Percentiles rank a stretch among this genome's conserved stretches.
Conservation (phyloP, 2,888 invertebrate species). For the Lamproptera curius region DNA sequence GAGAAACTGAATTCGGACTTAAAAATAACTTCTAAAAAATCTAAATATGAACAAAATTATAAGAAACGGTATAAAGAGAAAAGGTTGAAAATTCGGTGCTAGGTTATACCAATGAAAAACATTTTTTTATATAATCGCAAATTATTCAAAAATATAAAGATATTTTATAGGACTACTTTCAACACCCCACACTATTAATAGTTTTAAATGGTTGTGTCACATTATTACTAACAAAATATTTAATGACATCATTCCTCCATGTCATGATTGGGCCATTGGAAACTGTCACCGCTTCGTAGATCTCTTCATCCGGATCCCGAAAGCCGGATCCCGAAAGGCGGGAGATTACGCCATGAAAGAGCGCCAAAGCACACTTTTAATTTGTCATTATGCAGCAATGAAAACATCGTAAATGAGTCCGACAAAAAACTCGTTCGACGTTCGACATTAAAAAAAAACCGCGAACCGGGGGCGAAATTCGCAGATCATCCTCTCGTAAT, state of each 20-base stretch:
- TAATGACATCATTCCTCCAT: slow-evolving; percentile 22
- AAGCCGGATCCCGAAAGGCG: slow-evolving; percentile 54
- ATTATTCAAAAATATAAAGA: too few relatives aligned
- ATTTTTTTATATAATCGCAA: too few relatives aligned
- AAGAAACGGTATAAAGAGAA: too few relatives aligned
- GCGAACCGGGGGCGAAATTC: slow-evolving; percentile 70
- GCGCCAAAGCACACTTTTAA: slow-evolving; percentile 73
- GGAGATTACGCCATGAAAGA: slow-evolving; percentile 67
- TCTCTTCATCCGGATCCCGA: slow-evolving; percentile 53
- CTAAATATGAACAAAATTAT: too few relatives aligned
- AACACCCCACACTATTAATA: too few relatives aligned
- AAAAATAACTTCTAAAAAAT: too few relatives aligned
- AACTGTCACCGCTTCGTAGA: slow-evolving; percentile 40
- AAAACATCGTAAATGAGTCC: slow-evolving; percentile 74
- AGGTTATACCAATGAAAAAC: too few relatives aligned
- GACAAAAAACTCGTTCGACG: slow-evolving; percentile 71
- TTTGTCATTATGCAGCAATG: slow-evolving; percentile 76
- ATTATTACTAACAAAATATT: slow-evolving; percentile 7
- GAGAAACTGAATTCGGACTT: too few relatives aligned
- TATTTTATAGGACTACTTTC: too few relatives aligned
- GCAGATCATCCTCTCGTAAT: slow-evolving; percentile 75
- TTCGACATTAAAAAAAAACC: slow-evolving; percentile 74
- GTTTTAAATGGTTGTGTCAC: too few relatives aligned
- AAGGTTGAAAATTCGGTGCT: too few relatives aligned
- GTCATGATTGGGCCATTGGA: slow-evolving; percentile 51